phyloP scores from a whole-genome alignment of 30 jellyfish, hydroid and myxozoan genomes.

The Turritopsis dohrnii region DNA sequence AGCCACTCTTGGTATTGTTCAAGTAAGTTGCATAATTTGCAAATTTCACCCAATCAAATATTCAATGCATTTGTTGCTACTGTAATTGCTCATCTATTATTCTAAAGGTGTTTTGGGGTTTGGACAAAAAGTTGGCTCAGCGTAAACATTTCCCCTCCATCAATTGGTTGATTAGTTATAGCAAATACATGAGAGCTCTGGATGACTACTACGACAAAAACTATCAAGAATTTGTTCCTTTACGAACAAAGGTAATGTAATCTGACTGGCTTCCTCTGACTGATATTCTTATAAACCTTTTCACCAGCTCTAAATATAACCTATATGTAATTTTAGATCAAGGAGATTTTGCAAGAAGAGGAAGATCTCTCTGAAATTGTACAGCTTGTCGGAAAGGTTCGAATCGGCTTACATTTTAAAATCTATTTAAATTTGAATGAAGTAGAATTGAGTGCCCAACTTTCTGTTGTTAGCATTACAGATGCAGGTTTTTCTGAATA shows the following conservation, averaged over 20 bases:
- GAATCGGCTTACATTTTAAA: not conserved
- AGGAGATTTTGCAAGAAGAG: constrained; percentile 96
- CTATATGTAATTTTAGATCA: constrained; percentile 62
- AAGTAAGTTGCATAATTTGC: constrained; percentile 42
- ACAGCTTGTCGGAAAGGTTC: constrained; percentile 96
- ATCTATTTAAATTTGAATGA: too few species aligned
- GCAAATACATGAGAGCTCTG: constrained; percentile 93
- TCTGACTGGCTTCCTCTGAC: too few species aligned
- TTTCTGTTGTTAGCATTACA: too few species aligned
- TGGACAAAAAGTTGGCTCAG: constrained; percentile 97
- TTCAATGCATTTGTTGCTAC: not conserved
- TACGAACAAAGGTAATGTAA: constrained; percentile 76
- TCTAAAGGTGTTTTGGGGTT: constrained; percentile 95
- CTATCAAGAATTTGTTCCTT: constrained; percentile 83
- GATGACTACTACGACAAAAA: constrained; percentile 91
- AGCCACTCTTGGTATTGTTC: constrained; percentile 98
- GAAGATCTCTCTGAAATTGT: constrained; percentile 98
- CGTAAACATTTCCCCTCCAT: constrained; percentile 99
- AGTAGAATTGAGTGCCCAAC: not conserved
- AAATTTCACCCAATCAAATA: not conserved
- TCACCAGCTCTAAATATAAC: too few species aligned
- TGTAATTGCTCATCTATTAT: not conserved
- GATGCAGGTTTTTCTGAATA: too few species aligned
- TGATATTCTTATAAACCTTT: too few species aligned
- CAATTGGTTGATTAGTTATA: constrained; percentile 97